phyloP scores from a whole-genome alignment of 1,140 invertebrate genomes.

The Drosophila truncata region DNA sequence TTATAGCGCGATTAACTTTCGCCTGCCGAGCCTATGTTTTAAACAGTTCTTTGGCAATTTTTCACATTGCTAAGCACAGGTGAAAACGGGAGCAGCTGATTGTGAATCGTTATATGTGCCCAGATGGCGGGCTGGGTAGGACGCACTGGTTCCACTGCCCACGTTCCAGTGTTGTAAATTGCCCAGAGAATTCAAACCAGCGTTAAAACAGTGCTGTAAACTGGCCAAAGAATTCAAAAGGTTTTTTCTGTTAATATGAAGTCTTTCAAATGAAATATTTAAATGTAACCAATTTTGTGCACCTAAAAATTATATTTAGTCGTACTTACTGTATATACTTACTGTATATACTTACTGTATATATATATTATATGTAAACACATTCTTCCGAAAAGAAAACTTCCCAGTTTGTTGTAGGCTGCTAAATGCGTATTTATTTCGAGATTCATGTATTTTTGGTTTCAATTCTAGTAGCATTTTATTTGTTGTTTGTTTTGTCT shows the following conservation, averaged over 20 bases:
- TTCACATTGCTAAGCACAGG: constrained; percentile 37
- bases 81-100: constrained; percentile 47
- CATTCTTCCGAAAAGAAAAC: neutral
- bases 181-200: no score
- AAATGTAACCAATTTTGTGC: neutral
- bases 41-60: constrained; percentile 9
- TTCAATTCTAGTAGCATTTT: constrained; percentile 84
- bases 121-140: neutral
- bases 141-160: neutral
- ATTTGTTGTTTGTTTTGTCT: constrained; percentile 68
- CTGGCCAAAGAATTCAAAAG: neutral
- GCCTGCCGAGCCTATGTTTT: neutral
- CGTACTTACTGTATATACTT: neutral
- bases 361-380: neutral
- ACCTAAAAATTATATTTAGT: neutral
- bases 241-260: neutral
- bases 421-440: constrained; percentile 84
- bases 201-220: constrained; percentile 2
- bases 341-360: neutral
- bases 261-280: neutral
- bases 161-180: no score
- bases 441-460: constrained; percentile 73
- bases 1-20: neutral
- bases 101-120: neutral
- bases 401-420: constrained; percentile 52